These are phyloP conservation scores for Bombus waltoni DNA, from an alignment of 1,140 invertebrate genomes.

Conservation along the genomic window DNA sequence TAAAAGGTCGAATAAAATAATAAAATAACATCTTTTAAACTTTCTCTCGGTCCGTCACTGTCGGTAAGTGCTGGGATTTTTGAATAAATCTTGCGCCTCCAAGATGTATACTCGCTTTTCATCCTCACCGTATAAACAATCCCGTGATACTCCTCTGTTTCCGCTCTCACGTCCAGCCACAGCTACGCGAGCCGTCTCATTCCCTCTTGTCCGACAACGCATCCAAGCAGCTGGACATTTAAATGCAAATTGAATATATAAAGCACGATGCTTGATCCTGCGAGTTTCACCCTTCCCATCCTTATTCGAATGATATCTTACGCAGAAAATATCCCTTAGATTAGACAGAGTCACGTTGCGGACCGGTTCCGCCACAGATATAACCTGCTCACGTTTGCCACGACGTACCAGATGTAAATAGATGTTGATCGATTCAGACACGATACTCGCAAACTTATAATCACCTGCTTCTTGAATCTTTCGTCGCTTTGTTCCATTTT, in stretches of 20 bases:
- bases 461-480: too few species aligned
- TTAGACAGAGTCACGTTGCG: conserved; percentile 51
- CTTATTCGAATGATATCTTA: not conserved
- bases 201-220: conserved; percentile 15
- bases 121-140: not conserved
- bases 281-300: not conserved
- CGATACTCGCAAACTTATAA: too few species aligned
- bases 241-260: conserved; percentile 76
- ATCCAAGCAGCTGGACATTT: conserved; percentile 61
- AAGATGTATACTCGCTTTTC: too few species aligned
- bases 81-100: too few species aligned
- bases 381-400: conserved; percentile 22
- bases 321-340: conserved; percentile 51
- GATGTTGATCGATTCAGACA: conserved; percentile 31
- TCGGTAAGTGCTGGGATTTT: too few species aligned
- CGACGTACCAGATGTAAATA: conserved; percentile 24
- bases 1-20: too few species aligned
- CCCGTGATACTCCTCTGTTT: not conserved
- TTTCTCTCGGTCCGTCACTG: too few species aligned
- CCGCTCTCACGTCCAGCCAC: not conserved
- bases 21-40: too few species aligned
- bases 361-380: not conserved
- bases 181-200: conserved; percentile 6
- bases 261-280: conserved; percentile 37
- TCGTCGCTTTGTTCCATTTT: too few species aligned